Base-by-base conservation (phyloP, 2,888 invertebrate genomes). In the Sturmia bella region DNA sequence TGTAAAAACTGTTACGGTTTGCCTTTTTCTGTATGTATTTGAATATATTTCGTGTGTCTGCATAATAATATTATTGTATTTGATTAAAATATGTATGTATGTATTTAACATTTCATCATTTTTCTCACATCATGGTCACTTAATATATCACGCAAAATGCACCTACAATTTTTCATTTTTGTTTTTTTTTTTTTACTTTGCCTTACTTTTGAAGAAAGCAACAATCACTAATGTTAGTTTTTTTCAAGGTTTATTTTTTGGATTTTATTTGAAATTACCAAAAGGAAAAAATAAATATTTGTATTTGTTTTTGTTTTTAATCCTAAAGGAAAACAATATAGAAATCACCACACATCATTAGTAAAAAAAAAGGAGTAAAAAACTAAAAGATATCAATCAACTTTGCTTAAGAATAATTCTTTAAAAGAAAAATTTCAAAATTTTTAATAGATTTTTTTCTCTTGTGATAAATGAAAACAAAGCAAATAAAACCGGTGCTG, bases 121-220 rank as follows among this genome's bases (percentile, higher is more conserved):
- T 24, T 63, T 70, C n/a, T n/a, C 61, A 32, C 17, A 69, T 72
- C 81, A 84, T 84, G 79, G 77, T 85, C 84, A 85, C 84, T 80
- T 80, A 81, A 82, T 80, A 81, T 84, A 84, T 85, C 84, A 85
- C 85, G 74, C 83, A 80, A 84, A 80, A 83, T 83, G 80, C 83
- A 79, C 75, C 70, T 74, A 54, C 52, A 32, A 27, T 27, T 4
- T 27, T 27, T 27, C 6, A 6, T 27, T 27, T 27, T 27, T 6
- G 7, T 27, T 45, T 56, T 54, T 48, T 2, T 6, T 1, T 27
- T 45, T 56, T 54, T 48, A 1, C 69, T 57, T 50, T 63, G 63
- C 21, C 39, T 66, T 66, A 12, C 48, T 70, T 57, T 63, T 43
- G 24, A 37, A 50, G 13, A 43, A 64, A 57, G 17, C 39, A 52